Evolutionary conservation across 2,113 vertebrate species (phyloP).

Genomic region (Picathartes gymnocephalus): DNA sequence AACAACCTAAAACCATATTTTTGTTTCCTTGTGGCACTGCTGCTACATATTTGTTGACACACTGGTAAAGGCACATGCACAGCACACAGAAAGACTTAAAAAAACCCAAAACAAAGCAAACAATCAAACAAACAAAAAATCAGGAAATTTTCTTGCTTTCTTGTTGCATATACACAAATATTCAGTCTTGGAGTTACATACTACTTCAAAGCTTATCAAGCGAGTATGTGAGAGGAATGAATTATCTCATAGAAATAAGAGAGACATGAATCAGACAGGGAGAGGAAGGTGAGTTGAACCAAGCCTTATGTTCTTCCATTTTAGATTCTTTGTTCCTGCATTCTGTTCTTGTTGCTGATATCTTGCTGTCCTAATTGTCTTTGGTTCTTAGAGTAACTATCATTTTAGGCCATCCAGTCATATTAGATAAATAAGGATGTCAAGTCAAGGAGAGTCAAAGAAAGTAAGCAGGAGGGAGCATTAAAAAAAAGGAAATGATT

Average conservation of each 20-base stretch:
- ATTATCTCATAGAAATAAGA: background rate
- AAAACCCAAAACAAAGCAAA: background rate
- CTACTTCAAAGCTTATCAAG: background rate
- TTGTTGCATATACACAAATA: background rate
- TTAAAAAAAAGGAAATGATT: background rate
- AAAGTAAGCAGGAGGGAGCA: background rate
- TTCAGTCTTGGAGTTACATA: background rate
- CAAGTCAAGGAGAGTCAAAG: slow-evolving; percentile 57
- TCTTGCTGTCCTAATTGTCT: slow-evolving; percentile 42
- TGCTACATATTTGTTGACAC: background rate
- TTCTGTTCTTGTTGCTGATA: background rate
- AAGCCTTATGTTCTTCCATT: background rate
- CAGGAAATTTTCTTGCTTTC: background rate
- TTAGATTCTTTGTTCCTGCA: background rate
- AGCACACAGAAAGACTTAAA: background rate
- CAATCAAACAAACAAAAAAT: no score
- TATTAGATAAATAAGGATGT: slow-evolving; percentile 76
- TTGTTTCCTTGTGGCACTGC: background rate
- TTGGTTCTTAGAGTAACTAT: slow-evolving; percentile 79
- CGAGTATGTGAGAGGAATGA: background rate
- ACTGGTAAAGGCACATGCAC: background rate
- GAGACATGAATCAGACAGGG: background rate
- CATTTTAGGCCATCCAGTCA: slow-evolving; percentile 72
- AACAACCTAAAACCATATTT: background rate
- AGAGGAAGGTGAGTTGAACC: background rate